A percentile compares a stretch with the other conserved stretches of the same genome.
These are phyloP conservation scores for Tetramorium alpestre DNA, from an alignment of 1,140 invertebrate species.

Conservation along the genomic window DNA sequence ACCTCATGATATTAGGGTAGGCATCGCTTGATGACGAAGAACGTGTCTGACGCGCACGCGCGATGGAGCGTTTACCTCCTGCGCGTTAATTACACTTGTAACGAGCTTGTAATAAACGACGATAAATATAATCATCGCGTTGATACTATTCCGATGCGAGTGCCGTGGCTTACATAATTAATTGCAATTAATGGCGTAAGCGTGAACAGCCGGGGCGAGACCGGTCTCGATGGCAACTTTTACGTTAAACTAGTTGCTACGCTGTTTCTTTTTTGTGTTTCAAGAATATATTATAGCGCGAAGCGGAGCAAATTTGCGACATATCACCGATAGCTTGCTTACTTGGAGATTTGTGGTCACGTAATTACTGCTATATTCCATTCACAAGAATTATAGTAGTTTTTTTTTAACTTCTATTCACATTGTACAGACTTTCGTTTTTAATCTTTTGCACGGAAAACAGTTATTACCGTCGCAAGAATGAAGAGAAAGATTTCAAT, in stretches of 20 bases:
- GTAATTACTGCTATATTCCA: neutral
- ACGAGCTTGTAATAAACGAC: neutral
- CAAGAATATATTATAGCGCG: neutral
- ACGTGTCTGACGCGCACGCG: neutral
- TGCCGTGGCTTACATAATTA: constrained; percentile 33
- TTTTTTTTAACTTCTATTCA: neutral
- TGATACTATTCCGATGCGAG: constrained; percentile 2
- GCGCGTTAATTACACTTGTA: constrained; percentile 19
- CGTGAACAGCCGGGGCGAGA: neutral
- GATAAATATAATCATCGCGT: constrained; percentile 15
- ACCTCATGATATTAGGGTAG: neutral
- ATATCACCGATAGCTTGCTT: neutral
- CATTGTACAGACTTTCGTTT: neutral
- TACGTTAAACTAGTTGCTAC: neutral
- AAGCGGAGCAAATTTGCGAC: neutral
- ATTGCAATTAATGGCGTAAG: constrained; percentile 31
- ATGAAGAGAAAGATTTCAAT: neutral
- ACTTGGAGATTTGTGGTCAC: neutral
- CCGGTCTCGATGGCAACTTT: constrained; percentile 4
- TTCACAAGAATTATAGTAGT: neutral
- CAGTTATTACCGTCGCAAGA: neutral
- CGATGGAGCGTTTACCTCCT: neutral
- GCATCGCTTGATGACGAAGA: neutral
- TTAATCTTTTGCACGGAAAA: neutral
- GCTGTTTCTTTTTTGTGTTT: constrained; percentile 1